These are phyloP conservation scores for Diabrotica balteata DNA, from an alignment of 2,888 invertebrate species.

Conservation along the genomic window DNA sequence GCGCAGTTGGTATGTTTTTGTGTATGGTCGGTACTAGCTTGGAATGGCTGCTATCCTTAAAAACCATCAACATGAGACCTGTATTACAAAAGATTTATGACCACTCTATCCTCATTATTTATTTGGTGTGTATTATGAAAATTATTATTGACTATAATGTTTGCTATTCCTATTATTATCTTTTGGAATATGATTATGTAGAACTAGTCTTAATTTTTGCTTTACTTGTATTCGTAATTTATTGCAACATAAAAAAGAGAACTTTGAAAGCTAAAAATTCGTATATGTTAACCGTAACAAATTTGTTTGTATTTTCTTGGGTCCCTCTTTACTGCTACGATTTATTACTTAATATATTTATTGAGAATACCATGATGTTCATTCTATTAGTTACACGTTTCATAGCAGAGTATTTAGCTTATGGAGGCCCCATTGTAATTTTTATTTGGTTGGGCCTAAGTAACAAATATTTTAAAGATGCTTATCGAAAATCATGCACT, in stretches of 20 bases:
- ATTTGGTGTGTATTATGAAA: background rate
- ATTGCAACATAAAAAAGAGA: slow-evolving; percentile 1
- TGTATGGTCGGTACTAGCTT: background rate
- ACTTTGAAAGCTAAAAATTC: background rate
- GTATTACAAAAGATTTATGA: slow-evolving; percentile 10
- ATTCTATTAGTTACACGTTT: slow-evolving; percentile 4
- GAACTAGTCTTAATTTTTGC: too few relatives aligned
- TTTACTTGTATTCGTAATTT: background rate
- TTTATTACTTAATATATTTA: background rate
- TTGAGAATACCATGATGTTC: background rate
- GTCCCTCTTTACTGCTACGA: background rate
- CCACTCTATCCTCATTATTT: slow-evolving; percentile 6
- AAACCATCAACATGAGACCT: slow-evolving; percentile 9
- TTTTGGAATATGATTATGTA: too few relatives aligned
- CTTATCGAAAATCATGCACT: background rate
- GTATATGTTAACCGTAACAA: background rate
- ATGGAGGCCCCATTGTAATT: slow-evolving; percentile 6
- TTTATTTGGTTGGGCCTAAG: background rate
- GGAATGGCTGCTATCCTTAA: slow-evolving; percentile 11
- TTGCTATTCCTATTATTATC: background rate
- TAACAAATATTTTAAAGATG: background rate
- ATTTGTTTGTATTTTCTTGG: slow-evolving; percentile 2
- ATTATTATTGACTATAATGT: background rate
- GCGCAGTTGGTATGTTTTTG: slow-evolving; percentile 7
- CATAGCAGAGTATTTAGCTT: slow-evolving; percentile 8